A percentile compares a stretch with the other conserved stretches of the same genome.
Evolutionary conservation across 2,888 invertebrate genomes (phyloP).

Genomic region (Drosophila anomalipes): DNA sequence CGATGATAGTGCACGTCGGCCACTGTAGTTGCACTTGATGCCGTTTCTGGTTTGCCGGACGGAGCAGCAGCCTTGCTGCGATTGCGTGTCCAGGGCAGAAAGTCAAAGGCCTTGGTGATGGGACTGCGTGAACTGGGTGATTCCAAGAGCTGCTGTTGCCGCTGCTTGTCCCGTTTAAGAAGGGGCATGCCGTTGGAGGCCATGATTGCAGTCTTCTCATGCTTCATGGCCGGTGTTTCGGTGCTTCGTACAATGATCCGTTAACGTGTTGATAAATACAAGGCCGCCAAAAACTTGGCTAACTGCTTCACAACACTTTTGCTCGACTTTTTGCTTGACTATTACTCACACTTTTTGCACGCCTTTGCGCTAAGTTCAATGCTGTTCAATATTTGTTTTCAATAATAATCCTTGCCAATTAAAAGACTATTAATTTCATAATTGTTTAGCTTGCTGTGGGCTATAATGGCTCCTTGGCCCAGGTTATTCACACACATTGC

Average conservation of each 20-base stretch:
- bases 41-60: slow-evolving; percentile 24
- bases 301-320: slow-evolving; percentile 25
- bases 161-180: slow-evolving; percentile 45
- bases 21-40: slow-evolving; percentile 5
- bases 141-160: slow-evolving; percentile 33
- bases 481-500: slow-evolving; percentile 70
- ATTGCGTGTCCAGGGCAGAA: slow-evolving; percentile 83
- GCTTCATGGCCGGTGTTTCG: slow-evolving; percentile 81
- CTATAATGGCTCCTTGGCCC: slow-evolving; percentile 57
- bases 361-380: slow-evolving; percentile 52
- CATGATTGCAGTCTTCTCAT: slow-evolving; percentile 72
- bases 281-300: slow-evolving; percentile 39
- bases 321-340: slow-evolving; percentile 34
- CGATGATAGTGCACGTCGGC: slow-evolving; percentile 78
- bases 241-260: slow-evolving; percentile 49
- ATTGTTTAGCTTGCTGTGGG: slow-evolving; percentile 57
- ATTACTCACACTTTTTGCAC: slow-evolving; percentile 14
- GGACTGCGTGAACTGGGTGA: slow-evolving; percentile 77
- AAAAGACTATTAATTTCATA: slow-evolving; percentile 76
- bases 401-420: slow-evolving; percentile 66
- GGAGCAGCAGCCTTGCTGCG: slow-evolving; percentile 64
- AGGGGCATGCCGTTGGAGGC: slow-evolving; percentile 47
- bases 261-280: slow-evolving; percentile 15
- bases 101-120: slow-evolving; percentile 85
- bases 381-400: slow-evolving; percentile 56